Conservation (phyloP, 2,113 vertebrate genomes). For the Equus quagga region DNA sequence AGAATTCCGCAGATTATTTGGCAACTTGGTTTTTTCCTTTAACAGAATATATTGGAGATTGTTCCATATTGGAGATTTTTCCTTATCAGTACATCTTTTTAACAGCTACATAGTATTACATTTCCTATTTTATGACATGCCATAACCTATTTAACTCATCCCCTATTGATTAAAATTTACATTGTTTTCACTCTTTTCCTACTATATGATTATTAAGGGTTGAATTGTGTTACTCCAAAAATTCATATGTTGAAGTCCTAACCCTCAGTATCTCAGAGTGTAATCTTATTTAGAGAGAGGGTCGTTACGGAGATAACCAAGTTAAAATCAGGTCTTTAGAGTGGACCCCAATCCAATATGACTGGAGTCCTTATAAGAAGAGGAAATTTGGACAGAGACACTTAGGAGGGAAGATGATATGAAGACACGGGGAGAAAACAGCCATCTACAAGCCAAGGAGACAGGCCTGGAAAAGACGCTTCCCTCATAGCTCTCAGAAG, state of each 20-base stretch:
- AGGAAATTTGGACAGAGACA: background rate
- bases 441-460: background rate
- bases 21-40: background rate
- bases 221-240: background rate
- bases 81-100: background rate
- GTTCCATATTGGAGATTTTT: background rate
- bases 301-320: background rate
- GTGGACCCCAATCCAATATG: background rate
- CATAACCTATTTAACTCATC: background rate
- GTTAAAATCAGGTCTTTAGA: background rate
- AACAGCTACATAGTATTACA: background rate
- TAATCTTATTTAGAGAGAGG: background rate
- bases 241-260: background rate
- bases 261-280: background rate
- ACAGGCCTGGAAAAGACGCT: background rate
- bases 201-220: background rate
- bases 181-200: constrained; percentile 19
- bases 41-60: background rate
- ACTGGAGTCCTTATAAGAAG: background rate
- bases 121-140: background rate
- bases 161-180: background rate
- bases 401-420: background rate
- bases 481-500: background rate
- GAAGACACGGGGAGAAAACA: background rate
- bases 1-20: background rate